Base-by-base conservation (phyloP, 2,888 invertebrate genomes). In the Xestia xanthographa region DNA sequence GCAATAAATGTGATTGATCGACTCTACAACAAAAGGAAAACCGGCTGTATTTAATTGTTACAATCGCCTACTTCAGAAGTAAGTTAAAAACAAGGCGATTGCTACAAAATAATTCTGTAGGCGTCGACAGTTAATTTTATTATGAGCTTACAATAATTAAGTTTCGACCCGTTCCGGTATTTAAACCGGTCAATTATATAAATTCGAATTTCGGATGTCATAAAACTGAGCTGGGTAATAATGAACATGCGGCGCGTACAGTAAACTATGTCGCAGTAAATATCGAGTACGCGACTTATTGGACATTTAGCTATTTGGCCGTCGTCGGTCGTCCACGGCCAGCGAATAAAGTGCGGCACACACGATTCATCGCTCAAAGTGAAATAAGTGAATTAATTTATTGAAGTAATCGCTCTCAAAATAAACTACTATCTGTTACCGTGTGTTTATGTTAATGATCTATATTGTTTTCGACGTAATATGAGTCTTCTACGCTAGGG, bases 231-330 rank as follows among this genome's bases (percentile, higher is more conserved):
- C 91, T 88, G 82, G 85, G 94, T 90, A 92, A 94, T 96, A 95
- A 96, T 95, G 94, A 95, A 94, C 96, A 95, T 93, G 91, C 93
- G 96, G 95, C 91, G 90, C 90, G 88, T 90, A 92, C 93, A 91
- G 92, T 95, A 93, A 95, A 95, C 94, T 95, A 94, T 94, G 95
- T 93, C 90, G 93, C 93, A 92, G 94, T 95, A 95, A 95, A 95
- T 95, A 94, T 94, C 91, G 93, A 92, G 90, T 91, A 86, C 90
- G 86, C 90, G 94, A 95, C 92, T 95, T 94, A 95, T 94, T 94
- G 95, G 94, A 93, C 93, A 92, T 93, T 94, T 92, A 90, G 93
- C 92, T 91, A 89, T 92, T 92, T 92, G 92, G 89, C 91, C 88
- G 90, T 66, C 73, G 80, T 66, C 73, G 80, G 86, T 82, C 90